phyloP scores from a whole-genome alignment of 2,797 vertebrate species.

The Staurois parvus region DNA sequence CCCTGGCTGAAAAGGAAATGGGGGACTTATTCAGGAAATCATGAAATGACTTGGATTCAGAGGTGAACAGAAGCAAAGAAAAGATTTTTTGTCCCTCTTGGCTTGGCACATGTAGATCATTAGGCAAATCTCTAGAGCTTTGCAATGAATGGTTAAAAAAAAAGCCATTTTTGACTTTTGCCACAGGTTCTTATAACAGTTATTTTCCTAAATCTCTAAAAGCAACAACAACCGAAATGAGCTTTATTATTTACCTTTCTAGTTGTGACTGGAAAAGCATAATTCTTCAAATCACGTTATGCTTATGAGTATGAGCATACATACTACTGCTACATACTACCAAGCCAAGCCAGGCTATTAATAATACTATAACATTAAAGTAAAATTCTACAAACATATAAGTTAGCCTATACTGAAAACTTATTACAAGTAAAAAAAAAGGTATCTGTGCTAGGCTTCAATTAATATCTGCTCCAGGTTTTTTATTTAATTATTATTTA shows the following conservation, averaged over 20 bases:
- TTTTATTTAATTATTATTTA: no score
- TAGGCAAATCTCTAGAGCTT: conserved; percentile 16
- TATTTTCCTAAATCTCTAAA: neutral
- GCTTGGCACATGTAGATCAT: conserved; percentile 35
- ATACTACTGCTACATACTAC: no score
- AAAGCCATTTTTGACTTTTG: neutral
- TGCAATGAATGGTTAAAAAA: neutral
- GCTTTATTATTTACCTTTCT: neutral
- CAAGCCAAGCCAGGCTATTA: neutral
- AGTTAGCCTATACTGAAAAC: neutral
- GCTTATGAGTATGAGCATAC: neutral
- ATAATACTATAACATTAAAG: neutral
- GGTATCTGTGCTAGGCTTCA: no score
- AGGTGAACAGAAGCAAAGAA: conserved; percentile 45
- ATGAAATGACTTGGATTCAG: conserved; percentile 42
- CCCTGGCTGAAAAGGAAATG: conserved; percentile 49
- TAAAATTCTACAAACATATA: neutral
- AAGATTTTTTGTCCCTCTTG: conserved; percentile 30
- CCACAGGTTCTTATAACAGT: no score
- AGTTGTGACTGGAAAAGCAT: neutral
- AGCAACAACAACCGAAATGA: neutral
- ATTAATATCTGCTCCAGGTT: no score
- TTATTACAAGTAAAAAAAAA: neutral
- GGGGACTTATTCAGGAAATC: conserved; percentile 51
- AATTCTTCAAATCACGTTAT: neutral